Evolutionary conservation across 1,140 invertebrate species (phyloP), one percentile per base, ranked within the genome.

Genomic region (Psix sp.): DNA sequence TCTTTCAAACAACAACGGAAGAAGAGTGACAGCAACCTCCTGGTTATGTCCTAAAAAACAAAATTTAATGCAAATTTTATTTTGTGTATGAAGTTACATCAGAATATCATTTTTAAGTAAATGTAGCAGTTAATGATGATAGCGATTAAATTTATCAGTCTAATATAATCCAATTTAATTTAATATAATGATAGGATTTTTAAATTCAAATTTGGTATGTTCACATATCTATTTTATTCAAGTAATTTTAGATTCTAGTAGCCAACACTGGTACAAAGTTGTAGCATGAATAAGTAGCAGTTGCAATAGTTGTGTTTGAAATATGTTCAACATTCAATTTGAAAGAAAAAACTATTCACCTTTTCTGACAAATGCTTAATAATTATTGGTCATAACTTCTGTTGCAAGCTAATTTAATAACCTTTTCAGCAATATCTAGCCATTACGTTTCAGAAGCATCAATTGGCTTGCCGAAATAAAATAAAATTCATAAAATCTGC

Each of bases 311-410:
- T 33, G n/a, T 9, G 21, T 24, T 24, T 33, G n/a, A 33, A 33
- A 33, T 33, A 24, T 33, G n/a, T 33, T 11, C 2, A 5, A 33
- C 10, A 11, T 33, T 7, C n/a, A 7, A 33, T 33, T 33, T 5
- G 3, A 5, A 33, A 33, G n/a, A 33, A 33, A 33, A 3, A 7
- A 33, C 29, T 33, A 5, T 33, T 33, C 10, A 33, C 29, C 29
- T 33, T 33, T 10, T 33, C 29, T n/a, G 29, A 33, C n/a, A 33
- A 26, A 43, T 43, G n/a, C 5, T 43, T 43, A 26, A 43, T 43
- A 13, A 26, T 18, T 43, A 2, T 26, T 43, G 24, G n/a, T 43
- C 40, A 21, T 43, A 33, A 33, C 26, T 2, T 43, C 40, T 3
- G 40, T 11, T 26, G 20, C 40, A 4, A 3, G 40, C 40, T 11